Evolutionary conservation across 2,888 invertebrate species (phyloP).

Genomic region (Spicauda simplicius): DNA sequence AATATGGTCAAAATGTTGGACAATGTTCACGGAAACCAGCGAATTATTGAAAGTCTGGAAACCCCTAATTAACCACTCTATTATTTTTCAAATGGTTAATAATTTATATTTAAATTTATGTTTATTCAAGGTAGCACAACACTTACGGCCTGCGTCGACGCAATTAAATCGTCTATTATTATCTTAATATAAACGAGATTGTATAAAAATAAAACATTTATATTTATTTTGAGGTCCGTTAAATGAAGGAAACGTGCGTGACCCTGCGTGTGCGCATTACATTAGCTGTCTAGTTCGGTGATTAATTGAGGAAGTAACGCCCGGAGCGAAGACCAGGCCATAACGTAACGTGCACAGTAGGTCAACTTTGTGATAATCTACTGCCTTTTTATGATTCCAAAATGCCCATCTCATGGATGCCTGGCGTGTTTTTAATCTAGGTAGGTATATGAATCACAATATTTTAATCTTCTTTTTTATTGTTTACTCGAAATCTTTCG

Average conservation of each 20-base stretch:
- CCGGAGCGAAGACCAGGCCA: conserved; percentile 1
- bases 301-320: conserved; percentile 2
- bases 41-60: no score
- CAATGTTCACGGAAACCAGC: no score
- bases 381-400: neutral
- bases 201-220: neutral
- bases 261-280: conserved; percentile 1
- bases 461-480: no score
- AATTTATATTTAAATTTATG: no score
- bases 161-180: neutral
- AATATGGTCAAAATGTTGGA: no score
- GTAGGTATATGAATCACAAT: no score
- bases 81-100: no score
- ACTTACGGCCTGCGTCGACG: neutral
- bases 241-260: neutral
- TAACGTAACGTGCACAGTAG: neutral
- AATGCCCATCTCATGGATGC: no score
- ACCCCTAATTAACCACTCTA: no score
- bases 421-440: no score
- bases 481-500: no score
- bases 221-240: conserved; percentile 1
- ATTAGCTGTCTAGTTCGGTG: neutral
- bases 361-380: neutral
- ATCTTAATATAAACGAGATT: neutral
- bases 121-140: no score